Base-by-base conservation (phyloP, 2,888 invertebrate species). In the Protophormia terraenovae region DNA sequence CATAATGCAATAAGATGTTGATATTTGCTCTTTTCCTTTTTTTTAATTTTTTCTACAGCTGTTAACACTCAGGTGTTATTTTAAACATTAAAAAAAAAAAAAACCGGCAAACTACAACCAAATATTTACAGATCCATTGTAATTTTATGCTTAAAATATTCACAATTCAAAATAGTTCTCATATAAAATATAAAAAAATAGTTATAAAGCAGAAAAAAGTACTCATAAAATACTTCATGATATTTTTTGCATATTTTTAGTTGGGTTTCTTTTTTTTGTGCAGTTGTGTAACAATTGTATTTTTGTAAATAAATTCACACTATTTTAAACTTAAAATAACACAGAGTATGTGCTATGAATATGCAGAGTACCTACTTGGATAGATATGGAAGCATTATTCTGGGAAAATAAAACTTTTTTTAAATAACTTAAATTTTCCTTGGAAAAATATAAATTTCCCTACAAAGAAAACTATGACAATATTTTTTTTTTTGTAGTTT, bases 31-130 rank as follows among this genome's bases (percentile, higher is more conserved):
- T 53, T 12, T 32, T 53, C 60, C 8, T 22, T 2, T 1, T 71
- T 27, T 8, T n/a, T n/a, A n/a, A n/a, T n/a, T n/a, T n/a, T n/a
- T n/a, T n/a, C n/a, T n/a, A n/a, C 53, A 72, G 53, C 64, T 80
- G 53, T 64, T 76, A 62, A 45, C 69, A 64, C 35, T 71, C 71
- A 76, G 76, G 82, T 83, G 82, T 71, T 77, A 38, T 72, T 71
- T 53, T 19, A 41, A 62, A 62, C 60, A 47, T 67, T 16, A 66
- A 67, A 53, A 72, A 81, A 67, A 66, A 67, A 53, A 72, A 81
- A 67, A 69, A 38, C 8, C 45, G 47, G 60, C 66, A 12, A 76
- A 69, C 27, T 53, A 45, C 76, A 76, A 71, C 62, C 35, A 82
- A 80, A 73, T 55, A 55, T 64, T 76, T 35, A 55, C 75, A 47